phyloP scores from a whole-genome alignment of 2,113 vertebrate species.

The Eira barbara region DNA sequence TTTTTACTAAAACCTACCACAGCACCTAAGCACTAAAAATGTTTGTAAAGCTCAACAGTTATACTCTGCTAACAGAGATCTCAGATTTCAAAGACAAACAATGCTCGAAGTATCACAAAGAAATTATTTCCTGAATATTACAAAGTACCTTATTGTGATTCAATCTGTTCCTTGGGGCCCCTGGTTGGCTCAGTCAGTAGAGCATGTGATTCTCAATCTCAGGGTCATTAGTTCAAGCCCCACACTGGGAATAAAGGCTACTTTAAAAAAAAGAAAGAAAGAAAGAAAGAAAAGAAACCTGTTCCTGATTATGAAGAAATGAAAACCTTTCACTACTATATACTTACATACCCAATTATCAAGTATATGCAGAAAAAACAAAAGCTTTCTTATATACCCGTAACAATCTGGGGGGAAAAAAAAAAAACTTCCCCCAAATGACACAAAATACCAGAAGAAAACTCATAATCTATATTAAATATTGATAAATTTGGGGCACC shows the following conservation, averaged over 20 bases:
- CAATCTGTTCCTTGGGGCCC: not conserved
- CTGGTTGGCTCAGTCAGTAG: not conserved
- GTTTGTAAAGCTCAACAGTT: not conserved
- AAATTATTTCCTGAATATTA: conserved; percentile 4
- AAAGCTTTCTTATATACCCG: not conserved
- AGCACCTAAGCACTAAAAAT: not conserved
- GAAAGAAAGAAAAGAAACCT: not conserved
- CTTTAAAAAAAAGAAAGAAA: not conserved
- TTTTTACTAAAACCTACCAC: not conserved
- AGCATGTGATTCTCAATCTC: not conserved
- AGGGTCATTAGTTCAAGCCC: not conserved
- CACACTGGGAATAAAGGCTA: not conserved
- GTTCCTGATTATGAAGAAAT: not conserved
- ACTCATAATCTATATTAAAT: not conserved
- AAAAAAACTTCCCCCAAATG: not conserved
- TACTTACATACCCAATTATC: not conserved
- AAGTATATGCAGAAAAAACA: not conserved
- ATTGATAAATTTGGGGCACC: too few species aligned
- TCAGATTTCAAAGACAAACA: not conserved
- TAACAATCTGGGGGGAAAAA: not conserved
- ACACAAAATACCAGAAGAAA: conserved; percentile 1
- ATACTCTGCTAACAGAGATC: not conserved
- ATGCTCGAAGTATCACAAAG: not conserved
- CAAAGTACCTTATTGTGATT: not conserved
- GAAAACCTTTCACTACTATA: not conserved